Percentiles rank a stretch among this genome's conserved stretches.
Conservation (phyloP, 2,888 invertebrate species). For the Melinopterus prodromus region DNA sequence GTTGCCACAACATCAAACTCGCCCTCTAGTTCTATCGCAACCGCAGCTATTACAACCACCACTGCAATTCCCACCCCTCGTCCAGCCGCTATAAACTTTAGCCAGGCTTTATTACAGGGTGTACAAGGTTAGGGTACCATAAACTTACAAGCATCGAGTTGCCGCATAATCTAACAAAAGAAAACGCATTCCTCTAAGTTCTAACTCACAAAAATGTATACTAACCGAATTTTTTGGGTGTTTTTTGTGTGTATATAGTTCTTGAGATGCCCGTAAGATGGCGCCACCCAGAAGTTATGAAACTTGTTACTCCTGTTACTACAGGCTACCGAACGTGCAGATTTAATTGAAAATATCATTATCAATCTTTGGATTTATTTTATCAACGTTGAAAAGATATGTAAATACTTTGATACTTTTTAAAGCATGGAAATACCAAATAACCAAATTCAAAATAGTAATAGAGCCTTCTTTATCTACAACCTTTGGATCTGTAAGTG, state of each 20-base stretch:
- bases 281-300: background rate
- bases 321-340: too few relatives aligned
- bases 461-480: too few relatives aligned
- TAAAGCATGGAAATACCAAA: too few relatives aligned
- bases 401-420: too few relatives aligned
- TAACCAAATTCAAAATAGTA: too few relatives aligned
- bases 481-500: too few relatives aligned
- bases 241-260: background rate
- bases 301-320: background rate
- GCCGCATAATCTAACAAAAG: background rate
- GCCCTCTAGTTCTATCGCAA: slow-evolving; percentile 55
- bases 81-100: slow-evolving; percentile 56
- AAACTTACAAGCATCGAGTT: background rate
- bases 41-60: slow-evolving; percentile 48
- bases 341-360: too few relatives aligned
- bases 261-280: background rate
- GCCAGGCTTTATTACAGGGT: slow-evolving; percentile 60
- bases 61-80: slow-evolving; percentile 43
- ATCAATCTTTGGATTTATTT: too few relatives aligned
- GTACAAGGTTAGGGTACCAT: slow-evolving; percentile 60
- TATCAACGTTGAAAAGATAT: too few relatives aligned
- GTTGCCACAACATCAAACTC: slow-evolving; percentile 54
- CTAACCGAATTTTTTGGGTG: background rate
- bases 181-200: background rate
- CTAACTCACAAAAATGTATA: slow-evolving; percentile 9